Evolutionary conservation across 2,113 vertebrate species (phyloP), one percentile per base, ranked within the genome.

Genomic region (Lasiurus cinereus): DNA sequence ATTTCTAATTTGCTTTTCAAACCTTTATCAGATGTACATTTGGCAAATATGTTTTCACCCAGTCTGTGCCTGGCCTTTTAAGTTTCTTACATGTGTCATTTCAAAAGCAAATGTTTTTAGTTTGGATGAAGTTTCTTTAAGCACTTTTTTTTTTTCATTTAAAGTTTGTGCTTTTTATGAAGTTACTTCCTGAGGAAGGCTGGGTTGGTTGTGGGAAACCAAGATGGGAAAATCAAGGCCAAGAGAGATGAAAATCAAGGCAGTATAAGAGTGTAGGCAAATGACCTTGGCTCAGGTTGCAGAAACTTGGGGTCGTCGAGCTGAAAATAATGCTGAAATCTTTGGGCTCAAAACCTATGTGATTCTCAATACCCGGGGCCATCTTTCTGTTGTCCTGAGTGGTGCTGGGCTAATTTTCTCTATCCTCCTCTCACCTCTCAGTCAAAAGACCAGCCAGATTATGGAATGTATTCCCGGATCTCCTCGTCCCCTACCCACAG

Each of bases 401-500:
- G 62, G 4, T 78, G 4, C 4, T 74, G 2, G 18, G 48, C n/a
- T 90, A 66, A 94, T 84, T 52, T 67, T 64, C 13, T 66, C 19
- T 2, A 94, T 24, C 46, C 88, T 82, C 19, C 46, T 87, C 56
- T 64, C 91, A 78, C 95, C 24, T 62, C 85, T 14, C 31, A 99
- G 99, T 99, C 98, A 24, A 99, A 99, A 95, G 97, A 99, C 94
- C 99, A 99, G 93, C 98, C 98, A 73, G 99, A 99, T 88, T 99
- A 99, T 0, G 99, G 98, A 31, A 98, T 98, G 0, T 99, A 98
- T 18, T 99, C 99, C 24, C 98, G 99, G 29, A 98, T 99, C 97
- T 99, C 99, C 82, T 99, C 99, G 5, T 99, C 99, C 13, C 99
- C 99, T 52, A 99, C 99, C 0, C 99, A 99, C 98, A 99, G 99